Conservation (phyloP, 2,113 vertebrate genomes). For the Sinocyclocheilus grahami region DNA sequence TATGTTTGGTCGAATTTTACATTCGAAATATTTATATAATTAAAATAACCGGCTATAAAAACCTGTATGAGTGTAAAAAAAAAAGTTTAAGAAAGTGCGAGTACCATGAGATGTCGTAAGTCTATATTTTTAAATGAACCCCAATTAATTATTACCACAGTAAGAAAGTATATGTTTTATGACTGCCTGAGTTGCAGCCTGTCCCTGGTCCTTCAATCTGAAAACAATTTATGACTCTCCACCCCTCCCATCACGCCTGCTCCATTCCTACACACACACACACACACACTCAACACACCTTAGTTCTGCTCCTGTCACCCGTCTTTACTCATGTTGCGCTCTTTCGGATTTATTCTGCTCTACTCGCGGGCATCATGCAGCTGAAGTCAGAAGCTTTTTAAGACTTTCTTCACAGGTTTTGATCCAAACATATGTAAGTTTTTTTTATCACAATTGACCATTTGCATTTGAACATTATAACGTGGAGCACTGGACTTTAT, state of each 20-base stretch:
- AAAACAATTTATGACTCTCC: constrained; percentile 10
- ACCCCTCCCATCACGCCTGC: constrained; percentile 10
- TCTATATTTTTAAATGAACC: not conserved
- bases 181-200: not conserved
- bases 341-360: not conserved
- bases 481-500: not conserved
- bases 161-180: not conserved
- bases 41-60: not conserved
- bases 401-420: constrained; percentile 15
- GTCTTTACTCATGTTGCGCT: not conserved
- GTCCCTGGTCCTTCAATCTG: not conserved
- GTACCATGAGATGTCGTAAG: not conserved
- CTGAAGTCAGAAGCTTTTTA: not conserved
- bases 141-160: not conserved
- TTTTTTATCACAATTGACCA: not conserved
- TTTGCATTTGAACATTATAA: not conserved
- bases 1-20: not conserved
- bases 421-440: constrained; percentile 16
- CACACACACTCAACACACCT: not conserved
- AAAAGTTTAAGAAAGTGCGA: not conserved
- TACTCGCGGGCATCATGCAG: not conserved
- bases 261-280: not conserved
- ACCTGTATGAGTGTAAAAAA: not conserved
- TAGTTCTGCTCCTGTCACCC: not conserved
- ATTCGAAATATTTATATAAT: not conserved